Conservation (phyloP, 1,140 invertebrate species). For the Hydropsyche tenuis region DNA sequence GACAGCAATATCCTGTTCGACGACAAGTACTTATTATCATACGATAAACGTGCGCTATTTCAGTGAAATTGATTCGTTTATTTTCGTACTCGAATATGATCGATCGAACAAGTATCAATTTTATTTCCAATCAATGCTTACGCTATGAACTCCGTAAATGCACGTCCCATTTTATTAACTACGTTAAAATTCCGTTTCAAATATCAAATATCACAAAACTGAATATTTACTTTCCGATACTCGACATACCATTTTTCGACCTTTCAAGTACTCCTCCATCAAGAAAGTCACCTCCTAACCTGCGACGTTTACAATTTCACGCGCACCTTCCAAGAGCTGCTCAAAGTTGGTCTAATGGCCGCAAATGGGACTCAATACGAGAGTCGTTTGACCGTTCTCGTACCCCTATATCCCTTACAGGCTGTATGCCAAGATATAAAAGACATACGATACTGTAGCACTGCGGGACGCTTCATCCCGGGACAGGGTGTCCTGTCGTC, state of each 20-base stretch:
- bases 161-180: too few species aligned
- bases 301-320: background rate
- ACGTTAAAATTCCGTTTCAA: too few species aligned
- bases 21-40: background rate
- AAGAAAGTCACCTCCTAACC: background rate
- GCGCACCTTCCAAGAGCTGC: background rate
- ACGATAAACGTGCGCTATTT: background rate
- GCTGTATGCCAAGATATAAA: too few species aligned
- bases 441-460: too few species aligned
- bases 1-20: constrained; percentile 5
- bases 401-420: too few species aligned
- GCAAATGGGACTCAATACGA: constrained; percentile 6
- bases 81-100: background rate
- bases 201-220: too few species aligned
- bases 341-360: background rate
- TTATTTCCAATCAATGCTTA: too few species aligned
- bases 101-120: background rate
- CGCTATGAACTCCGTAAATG: too few species aligned
- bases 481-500: too few species aligned
- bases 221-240: too few species aligned
- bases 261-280: background rate
- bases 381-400: constrained; percentile 15
- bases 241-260: background rate
- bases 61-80: too few species aligned
- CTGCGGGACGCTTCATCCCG: too few species aligned